Evolutionary conservation across 2,888 invertebrate genomes (phyloP), one percentile per base, ranked within the genome.

Genomic region (Drosophila anomalipes): DNA sequence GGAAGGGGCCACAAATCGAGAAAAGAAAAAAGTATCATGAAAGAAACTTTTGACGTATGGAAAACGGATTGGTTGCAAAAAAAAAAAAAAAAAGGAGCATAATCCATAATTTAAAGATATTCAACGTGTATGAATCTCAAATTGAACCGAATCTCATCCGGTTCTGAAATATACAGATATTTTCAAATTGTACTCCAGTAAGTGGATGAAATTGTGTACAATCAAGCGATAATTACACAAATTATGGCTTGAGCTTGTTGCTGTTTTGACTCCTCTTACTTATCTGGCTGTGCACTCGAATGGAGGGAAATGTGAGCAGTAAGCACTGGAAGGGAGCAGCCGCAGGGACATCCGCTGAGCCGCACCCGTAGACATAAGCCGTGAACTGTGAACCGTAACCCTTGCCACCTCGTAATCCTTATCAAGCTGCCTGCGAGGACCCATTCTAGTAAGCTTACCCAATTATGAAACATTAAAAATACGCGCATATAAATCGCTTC

Each of bases 401-500:
- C 62, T 26, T 49, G 51, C 59, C 39, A n/a, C 49, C 53, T 54
- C 60, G 53, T 53, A 52, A 61, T n/a, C 49, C 81, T 52, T 70
- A 70, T 70, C 81, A 32, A 54, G 71, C 33, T 28, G 51, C 71
- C 71, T 41, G 59, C 39, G 32, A 22, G 22, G 14, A 28, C 37
- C 37, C 57, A 57, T 61, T 57, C 69, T 64, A 68, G 67, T 70
- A 69, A 71, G 77, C 81, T 75, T 80, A 86, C 84, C 79, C 86
- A 86, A 86, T 86, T 86, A 86, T 86, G 87, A 86, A 73, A 74
- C 91, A 86, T 90, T 86, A 89, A 86, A 86, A 89, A 84, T 83
- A 90, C 84, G 76, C 85, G 90, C 86, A 86, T 86, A 90, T 90
- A 87, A 87, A 89, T 89, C 91, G 87, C 87, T 83, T 89, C 85